Base-by-base conservation (phyloP, 2,113 vertebrate genomes). In the Lagenorhynchus albirostris region DNA sequence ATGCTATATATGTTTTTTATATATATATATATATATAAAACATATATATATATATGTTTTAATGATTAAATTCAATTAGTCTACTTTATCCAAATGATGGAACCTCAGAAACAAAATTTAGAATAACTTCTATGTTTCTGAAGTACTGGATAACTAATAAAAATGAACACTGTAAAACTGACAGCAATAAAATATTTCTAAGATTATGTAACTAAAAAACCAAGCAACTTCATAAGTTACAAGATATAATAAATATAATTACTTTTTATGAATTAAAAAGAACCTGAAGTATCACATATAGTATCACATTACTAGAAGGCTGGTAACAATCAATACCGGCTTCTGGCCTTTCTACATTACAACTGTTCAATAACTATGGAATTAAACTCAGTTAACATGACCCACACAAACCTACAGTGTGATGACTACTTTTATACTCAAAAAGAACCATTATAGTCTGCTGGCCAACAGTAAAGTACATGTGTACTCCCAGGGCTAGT, bases 331-430 rank as follows among this genome's bases (percentile, higher is more conserved):
- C 18, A 71, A 63, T 68, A 77, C 1, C 14, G 84, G 33, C 29
- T 97, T 95, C 89, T 85, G 65, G 50, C 12, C 26, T 90, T 97
- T 90, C 33, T 63, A 88, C 8, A 33, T 92, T 92, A 84, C 0
- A 96, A 67, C 12, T 81, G 17, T 67, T 91, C 29, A 80, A 13
- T 92, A 77, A 95, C 50, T 76, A 83, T n/a, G 44, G 63, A 65
- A 97, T 76, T 94, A 96, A 86, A 73, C 25, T 94, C 44, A 94
- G 62, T 88, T 91, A 47, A 47, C 25, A 94, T 93, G 58, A 89
- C 0, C 50, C 65, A 92, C 18, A 62, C 62, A 96, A 97, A 55
- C 8, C 10, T 26, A 21, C 20, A 89, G 31, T 65, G 53, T 80
- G 47, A 82, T 80, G 38, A 79, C 33, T 60, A 67, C 25, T 58